Percentiles rank a stretch among this genome's conserved stretches.
These are phyloP conservation scores for Notiomystis cincta DNA, from an alignment of 2,113 vertebrate genomes.

Conservation along the genomic window DNA sequence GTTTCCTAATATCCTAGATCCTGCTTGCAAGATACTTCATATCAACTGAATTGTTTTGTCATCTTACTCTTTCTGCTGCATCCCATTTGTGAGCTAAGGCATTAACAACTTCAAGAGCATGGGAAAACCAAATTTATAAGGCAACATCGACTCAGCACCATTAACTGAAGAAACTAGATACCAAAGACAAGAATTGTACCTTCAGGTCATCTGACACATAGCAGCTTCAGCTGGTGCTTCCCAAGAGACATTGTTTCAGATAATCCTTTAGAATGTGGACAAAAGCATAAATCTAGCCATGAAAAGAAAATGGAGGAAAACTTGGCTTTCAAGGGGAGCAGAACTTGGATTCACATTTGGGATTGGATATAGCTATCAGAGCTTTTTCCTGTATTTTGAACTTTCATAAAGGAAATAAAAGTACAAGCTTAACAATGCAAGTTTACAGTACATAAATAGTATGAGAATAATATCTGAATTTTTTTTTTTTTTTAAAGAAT, in stretches of 20 bases:
- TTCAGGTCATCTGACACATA: neutral
- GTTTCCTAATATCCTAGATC: neutral
- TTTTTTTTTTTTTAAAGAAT: too few species aligned
- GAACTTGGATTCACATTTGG: neutral
- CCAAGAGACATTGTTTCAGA: neutral
- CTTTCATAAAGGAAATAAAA: neutral
- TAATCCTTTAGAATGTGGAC: neutral
- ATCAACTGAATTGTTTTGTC: neutral
- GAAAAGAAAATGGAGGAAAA: neutral
- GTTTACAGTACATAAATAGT: neutral
- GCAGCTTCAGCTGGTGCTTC: neutral
- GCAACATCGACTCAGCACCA: neutral
- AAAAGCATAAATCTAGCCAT: neutral
- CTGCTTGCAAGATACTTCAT: neutral
- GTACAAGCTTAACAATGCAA: neutral
- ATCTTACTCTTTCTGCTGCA: neutral
- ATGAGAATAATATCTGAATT: neutral
- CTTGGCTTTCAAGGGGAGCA: neutral
- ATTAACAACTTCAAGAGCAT: neutral
- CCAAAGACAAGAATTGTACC: neutral
- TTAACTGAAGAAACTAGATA: neutral
- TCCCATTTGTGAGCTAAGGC: fast-evolving
- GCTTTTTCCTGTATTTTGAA: neutral
- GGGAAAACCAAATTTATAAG: neutral
- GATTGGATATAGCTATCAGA: neutral